Conservation (phyloP, 2,797 vertebrate species). For the Brachyrhaphis roseni region DNA sequence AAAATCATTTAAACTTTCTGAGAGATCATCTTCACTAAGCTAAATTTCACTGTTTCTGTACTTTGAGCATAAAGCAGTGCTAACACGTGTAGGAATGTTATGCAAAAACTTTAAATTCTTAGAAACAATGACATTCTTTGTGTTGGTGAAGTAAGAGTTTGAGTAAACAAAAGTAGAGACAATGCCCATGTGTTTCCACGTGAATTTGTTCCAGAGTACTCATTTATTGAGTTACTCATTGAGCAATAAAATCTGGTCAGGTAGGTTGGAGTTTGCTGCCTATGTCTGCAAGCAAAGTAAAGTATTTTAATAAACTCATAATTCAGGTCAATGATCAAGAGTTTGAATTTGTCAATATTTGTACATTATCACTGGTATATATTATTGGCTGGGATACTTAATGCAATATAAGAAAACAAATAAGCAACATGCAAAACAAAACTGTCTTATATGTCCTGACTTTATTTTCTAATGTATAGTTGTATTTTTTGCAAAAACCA, state of each 20-base stretch:
- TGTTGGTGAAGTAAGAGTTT: constrained; percentile 49
- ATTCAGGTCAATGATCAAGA: not conserved
- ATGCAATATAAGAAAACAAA: not conserved
- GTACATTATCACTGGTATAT: not conserved
- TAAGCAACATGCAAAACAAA: not conserved
- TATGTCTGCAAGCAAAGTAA: not conserved
- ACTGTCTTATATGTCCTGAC: not conserved
- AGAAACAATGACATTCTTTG: constrained; percentile 54
- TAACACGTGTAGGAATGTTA: constrained; percentile 20
- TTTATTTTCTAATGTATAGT: not conserved
- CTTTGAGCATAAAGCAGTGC: constrained; percentile 1
- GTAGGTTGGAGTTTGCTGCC: not conserved
- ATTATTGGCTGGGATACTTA: not conserved
- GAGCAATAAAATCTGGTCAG: constrained; percentile 3
- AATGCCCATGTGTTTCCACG: constrained; percentile 46
- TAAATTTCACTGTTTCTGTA: not conserved
- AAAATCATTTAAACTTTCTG: not conserved
- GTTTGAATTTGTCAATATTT: not conserved
- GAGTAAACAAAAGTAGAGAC: constrained; percentile 62
- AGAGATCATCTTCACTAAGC: not conserved
- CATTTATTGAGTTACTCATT: constrained; percentile 21
- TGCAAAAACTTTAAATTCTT: constrained; percentile 39
- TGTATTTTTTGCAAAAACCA: not conserved
- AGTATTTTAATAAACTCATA: not conserved
- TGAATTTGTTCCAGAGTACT: constrained; percentile 25